These are phyloP conservation scores for Tragelaphus buxtoni DNA, from an alignment of 2,113 vertebrate species.

Conservation along the genomic window DNA sequence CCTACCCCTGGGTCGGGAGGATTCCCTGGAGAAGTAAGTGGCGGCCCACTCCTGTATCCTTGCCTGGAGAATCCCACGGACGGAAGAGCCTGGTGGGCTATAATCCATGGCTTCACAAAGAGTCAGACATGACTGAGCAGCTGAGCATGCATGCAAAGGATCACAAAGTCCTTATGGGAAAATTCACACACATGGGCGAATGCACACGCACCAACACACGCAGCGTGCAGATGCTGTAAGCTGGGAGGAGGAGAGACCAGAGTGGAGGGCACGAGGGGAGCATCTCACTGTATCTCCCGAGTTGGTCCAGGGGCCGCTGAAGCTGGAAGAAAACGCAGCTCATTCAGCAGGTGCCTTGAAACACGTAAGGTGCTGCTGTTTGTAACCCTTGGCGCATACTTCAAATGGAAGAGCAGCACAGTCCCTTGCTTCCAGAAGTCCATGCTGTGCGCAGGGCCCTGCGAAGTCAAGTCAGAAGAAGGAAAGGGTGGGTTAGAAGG, in stretches of 20 bases:
- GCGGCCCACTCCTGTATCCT: neutral
- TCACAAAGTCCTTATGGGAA: neutral
- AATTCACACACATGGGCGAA: neutral
- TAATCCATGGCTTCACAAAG: neutral
- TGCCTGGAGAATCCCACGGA: neutral
- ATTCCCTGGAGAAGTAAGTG: neutral
- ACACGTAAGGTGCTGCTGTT: accelerated
- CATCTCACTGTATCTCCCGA: accelerated
- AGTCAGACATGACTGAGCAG: accelerated
- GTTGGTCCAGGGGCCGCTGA: accelerated
- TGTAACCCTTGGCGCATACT: accelerated
- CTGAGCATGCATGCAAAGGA: neutral
- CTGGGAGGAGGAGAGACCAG: neutral
- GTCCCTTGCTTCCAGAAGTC: neutral
- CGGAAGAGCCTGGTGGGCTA: neutral
- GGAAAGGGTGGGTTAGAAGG: neutral
- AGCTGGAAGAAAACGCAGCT: neutral
- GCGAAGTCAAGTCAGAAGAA: neutral
- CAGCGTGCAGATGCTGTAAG: accelerated
- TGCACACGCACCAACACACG: neutral
- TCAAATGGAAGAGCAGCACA: neutral
- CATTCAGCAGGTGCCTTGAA: neutral
- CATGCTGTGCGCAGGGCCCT: accelerated
- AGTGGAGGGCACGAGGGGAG: accelerated
- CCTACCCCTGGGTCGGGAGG: accelerated